phyloP scores from a whole-genome alignment of 2,888 invertebrate species.

The Phaonia tiefii region DNA sequence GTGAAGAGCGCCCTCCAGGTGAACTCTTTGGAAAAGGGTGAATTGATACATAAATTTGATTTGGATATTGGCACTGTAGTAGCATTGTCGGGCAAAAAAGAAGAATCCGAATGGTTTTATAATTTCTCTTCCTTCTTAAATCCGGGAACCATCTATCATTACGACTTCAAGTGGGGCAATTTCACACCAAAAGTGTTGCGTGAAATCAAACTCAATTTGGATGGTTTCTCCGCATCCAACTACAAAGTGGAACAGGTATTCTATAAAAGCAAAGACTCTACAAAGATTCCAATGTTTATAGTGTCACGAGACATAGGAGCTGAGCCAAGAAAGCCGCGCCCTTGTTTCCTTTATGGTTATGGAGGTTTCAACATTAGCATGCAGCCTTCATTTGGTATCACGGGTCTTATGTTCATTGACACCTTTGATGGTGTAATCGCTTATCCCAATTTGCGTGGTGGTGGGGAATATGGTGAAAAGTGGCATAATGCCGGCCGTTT shows the following conservation, averaged over 20 bases:
- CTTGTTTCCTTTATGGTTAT: conserved; percentile 96
- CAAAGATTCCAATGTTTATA: conserved; percentile 97
- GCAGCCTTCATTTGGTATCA: conserved; percentile 93
- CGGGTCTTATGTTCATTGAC: conserved; percentile 92
- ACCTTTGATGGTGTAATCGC: conserved; percentile 94
- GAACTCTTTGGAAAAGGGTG: conserved; percentile 87
- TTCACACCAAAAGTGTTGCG: conserved; percentile 87
- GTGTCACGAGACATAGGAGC: conserved; percentile 84
- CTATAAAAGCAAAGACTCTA: conserved; percentile 95
- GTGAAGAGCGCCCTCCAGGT: conserved; percentile 96
- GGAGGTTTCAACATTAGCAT: conserved; percentile 98
- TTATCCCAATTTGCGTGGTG: conserved; percentile 96
- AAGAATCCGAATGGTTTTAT: conserved; percentile 92
- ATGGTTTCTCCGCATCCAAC: conserved; percentile 88
- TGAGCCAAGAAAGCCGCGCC: conserved; percentile 81
- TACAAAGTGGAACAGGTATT: conserved; percentile 95
- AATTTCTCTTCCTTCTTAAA: conserved; percentile 96
- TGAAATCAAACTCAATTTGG: conserved; percentile 89
- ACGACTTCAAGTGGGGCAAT: conserved; percentile 87
- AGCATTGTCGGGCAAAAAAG: conserved; percentile 91
- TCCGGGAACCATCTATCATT: conserved; percentile 91
- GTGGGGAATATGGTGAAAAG: conserved; percentile 98
- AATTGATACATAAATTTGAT: conserved; percentile 87
- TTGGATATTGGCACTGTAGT: conserved; percentile 93
- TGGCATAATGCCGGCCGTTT: conserved; percentile 97